Conservation (phyloP, 2,113 vertebrate species). For the Chamaea fasciata region DNA sequence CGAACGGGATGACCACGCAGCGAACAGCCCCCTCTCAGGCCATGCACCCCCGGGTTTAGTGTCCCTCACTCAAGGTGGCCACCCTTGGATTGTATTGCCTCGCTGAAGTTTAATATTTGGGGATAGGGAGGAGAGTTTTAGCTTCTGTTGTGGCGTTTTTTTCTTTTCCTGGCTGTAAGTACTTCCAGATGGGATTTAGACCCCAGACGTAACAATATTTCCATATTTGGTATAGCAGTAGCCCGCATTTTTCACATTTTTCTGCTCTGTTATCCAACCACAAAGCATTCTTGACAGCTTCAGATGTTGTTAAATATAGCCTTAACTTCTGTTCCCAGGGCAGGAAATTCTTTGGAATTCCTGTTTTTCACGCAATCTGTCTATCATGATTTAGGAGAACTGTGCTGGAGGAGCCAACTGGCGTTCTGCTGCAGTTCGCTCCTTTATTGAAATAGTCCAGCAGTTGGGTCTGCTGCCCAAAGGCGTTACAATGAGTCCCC, state of each 20-base stretch:
- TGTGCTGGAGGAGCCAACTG: conserved; percentile 76
- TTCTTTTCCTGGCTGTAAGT: conserved; percentile 81
- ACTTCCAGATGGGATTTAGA: conserved; percentile 94
- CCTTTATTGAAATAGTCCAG: conserved; percentile 53
- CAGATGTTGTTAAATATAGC: conserved; percentile 94
- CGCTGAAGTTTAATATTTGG: background rate
- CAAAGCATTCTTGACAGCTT: conserved; percentile 97
- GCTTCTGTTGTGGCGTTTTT: conserved; percentile 79
- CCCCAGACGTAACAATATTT: conserved; percentile 98
- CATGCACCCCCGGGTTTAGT: background rate
- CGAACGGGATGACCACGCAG: background rate
- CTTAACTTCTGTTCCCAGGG: conserved; percentile 84
- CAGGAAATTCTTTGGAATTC: conserved; percentile 91
- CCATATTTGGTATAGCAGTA: conserved; percentile 99
- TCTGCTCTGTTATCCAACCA: conserved; percentile 91
- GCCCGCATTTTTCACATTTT: conserved; percentile 98
- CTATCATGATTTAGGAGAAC: conserved; percentile 79
- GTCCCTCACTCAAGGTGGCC: background rate
- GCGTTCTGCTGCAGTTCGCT: conserved; percentile 66
- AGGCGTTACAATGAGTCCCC: conserved; percentile 71
- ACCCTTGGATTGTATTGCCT: background rate
- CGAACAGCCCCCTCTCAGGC: background rate
- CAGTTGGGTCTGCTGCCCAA: conserved; percentile 44
- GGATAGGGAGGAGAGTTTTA: background rate
- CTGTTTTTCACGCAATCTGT: conserved; percentile 91